phyloP scores from a whole-genome alignment of 1,140 invertebrate genomes.

The Drosophila novamexicana region DNA sequence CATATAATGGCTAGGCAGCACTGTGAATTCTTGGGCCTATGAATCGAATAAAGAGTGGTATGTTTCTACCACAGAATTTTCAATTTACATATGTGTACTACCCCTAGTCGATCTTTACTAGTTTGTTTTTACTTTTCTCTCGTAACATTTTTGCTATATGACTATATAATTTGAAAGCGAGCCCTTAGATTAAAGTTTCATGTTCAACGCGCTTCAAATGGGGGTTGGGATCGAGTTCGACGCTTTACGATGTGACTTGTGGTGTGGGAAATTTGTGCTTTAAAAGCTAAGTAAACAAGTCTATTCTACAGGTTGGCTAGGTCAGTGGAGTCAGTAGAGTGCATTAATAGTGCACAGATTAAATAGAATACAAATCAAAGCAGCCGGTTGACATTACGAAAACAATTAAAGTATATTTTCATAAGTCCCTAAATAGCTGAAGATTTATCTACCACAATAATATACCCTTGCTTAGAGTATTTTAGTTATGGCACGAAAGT shows the following conservation, averaged over 20 bases:
- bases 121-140: not conserved
- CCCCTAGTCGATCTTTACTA: not conserved
- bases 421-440: too few species aligned
- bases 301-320: not conserved
- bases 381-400: not conserved
- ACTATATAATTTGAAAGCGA: constrained; percentile 4
- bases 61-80: too few species aligned
- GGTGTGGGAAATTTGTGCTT: not conserved
- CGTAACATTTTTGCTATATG: constrained; percentile 10
- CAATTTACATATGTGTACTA: not conserved
- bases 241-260: constrained; percentile 5
- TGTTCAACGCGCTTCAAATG: not conserved
- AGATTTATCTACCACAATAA: too few species aligned
- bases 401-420: not conserved
- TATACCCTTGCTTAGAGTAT: too few species aligned
- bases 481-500: too few species aligned
- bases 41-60: too few species aligned
- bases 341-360: not conserved
- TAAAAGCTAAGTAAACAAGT: constrained; percentile 5
- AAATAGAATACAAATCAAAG: constrained; percentile 1
- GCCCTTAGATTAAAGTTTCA: constrained; percentile 16
- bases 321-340: constrained; percentile 16
- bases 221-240: constrained; percentile 3
- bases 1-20: not conserved
- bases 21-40: too few species aligned